Conservation (phyloP, 1,140 invertebrate species). For the Chlorops oryzae region DNA sequence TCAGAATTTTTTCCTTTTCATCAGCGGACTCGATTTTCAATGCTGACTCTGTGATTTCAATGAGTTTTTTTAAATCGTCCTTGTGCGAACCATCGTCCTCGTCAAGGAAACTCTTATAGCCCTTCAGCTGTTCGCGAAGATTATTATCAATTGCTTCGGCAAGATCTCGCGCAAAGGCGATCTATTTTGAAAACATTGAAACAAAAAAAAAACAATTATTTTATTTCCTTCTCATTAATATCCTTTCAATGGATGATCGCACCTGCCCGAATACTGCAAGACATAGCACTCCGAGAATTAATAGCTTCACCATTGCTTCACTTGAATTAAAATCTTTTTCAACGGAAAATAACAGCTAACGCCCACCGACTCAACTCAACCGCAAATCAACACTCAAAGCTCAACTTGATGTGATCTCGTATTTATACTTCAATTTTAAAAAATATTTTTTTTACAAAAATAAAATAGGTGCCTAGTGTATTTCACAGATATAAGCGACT, state of each 20-base stretch:
- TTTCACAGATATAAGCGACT: too few species aligned
- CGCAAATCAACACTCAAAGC: too few species aligned
- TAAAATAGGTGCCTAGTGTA: too few species aligned
- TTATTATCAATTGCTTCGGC: constrained; percentile 21
- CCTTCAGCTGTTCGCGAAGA: constrained; percentile 23
- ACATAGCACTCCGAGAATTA: constrained; percentile 19
- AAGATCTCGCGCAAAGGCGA: constrained; percentile 15
- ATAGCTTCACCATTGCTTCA: constrained; percentile 22
- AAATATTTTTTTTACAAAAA: too few species aligned
- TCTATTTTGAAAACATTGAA: too few species aligned
- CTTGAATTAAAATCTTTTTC: too few species aligned
- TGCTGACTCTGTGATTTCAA: constrained; percentile 23
- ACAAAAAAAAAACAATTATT: not conserved
- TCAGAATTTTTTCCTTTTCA: constrained; percentile 20
- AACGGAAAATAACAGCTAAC: too few species aligned
- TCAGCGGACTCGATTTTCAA: constrained; percentile 19
- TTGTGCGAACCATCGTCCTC: constrained; percentile 25
- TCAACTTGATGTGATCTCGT: too few species aligned
- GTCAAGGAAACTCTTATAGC: constrained; percentile 19
- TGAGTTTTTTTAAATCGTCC: constrained; percentile 22
- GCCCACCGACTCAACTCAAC: too few species aligned
- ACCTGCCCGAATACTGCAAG: constrained; percentile 22
- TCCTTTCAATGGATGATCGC: constrained; percentile 5
- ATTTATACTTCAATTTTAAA: too few species aligned
- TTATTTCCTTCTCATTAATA: too few species aligned